Evolutionary conservation across 2,113 vertebrate genomes (phyloP).

Genomic region (Proterorhinus semilunaris): DNA sequence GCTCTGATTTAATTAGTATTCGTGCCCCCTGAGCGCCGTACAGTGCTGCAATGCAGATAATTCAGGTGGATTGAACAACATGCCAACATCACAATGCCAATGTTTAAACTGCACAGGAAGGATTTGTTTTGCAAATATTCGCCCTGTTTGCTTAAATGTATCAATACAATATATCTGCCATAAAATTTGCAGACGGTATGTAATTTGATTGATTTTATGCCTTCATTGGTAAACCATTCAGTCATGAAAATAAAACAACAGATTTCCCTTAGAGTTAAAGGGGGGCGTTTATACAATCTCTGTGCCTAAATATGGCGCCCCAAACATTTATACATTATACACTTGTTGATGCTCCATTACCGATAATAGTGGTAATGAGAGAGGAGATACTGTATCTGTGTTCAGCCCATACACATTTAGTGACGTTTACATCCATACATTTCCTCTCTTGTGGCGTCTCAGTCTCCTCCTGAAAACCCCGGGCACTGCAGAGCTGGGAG

Average conservation of each 20-base stretch:
- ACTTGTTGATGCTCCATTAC: not conserved
- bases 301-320: too few relatives aligned
- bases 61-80: too few relatives aligned
- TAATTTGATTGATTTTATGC: too few relatives aligned
- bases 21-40: not conserved
- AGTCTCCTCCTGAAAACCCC: constrained; percentile 32
- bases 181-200: too few relatives aligned
- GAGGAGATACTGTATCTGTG: too few relatives aligned
- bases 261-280: not conserved
- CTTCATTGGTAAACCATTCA: too few relatives aligned
- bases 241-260: too few relatives aligned
- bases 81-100: too few relatives aligned
- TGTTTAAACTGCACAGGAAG: not conserved
- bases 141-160: not conserved
- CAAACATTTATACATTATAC: not conserved
- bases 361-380: too few relatives aligned
- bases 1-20: not conserved
- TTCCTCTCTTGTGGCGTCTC: not conserved
- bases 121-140: too few relatives aligned
- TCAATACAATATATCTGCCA: not conserved
- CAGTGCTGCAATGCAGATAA: not conserved
- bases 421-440: not conserved
- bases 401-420: not conserved
- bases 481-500: constrained; percentile 25
- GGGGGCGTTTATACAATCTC: too few relatives aligned